These are phyloP conservation scores for Euura saliciscinereae DNA, from an alignment of 1,140 invertebrate species.

Conservation along the genomic window DNA sequence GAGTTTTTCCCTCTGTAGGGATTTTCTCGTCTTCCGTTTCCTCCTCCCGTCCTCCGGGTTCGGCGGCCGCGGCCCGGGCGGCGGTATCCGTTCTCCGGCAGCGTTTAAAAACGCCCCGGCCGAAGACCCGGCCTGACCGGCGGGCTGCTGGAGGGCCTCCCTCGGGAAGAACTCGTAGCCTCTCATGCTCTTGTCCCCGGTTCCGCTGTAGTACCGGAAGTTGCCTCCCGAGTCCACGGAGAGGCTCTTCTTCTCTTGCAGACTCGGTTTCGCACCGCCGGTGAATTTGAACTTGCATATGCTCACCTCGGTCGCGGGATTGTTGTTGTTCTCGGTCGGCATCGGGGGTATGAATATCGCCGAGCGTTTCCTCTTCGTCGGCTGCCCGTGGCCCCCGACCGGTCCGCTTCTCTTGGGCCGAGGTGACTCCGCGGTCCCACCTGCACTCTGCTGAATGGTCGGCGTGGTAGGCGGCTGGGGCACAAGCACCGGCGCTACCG, in stretches of 20 bases:
- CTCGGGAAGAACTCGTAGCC: conserved; percentile 79
- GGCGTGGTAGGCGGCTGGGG: conserved; percentile 30
- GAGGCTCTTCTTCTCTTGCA: conserved; percentile 90
- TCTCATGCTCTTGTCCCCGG: conserved; percentile 75
- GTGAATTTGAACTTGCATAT: conserved; percentile 95
- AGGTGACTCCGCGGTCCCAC: conserved; percentile 33
- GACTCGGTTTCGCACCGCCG: conserved; percentile 81
- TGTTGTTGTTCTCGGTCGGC: conserved; percentile 72
- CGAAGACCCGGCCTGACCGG: conserved; percentile 52
- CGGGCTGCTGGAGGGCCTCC: conserved; percentile 68
- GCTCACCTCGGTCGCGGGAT: conserved; percentile 81
- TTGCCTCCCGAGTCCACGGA: conserved; percentile 86
- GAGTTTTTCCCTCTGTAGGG: conserved; percentile 82
- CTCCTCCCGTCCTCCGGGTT: conserved; percentile 60
- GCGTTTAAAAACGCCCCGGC: conserved; percentile 61
- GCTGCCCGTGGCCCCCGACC: conserved; percentile 35
- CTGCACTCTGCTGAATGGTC: conserved; percentile 12
- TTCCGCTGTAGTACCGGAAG: conserved; percentile 80
- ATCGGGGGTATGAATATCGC: conserved; percentile 83
- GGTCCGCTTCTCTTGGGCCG: conserved; percentile 47
- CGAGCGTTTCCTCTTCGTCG: conserved; percentile 76
- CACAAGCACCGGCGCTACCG: conserved; percentile 33
- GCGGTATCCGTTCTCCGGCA: conserved; percentile 61
- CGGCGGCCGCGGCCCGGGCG: conserved; percentile 33
- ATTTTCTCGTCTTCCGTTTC: conserved; percentile 80